Conservation (phyloP, 2,888 invertebrate species). For the Pachycephus smyrnensis region DNA sequence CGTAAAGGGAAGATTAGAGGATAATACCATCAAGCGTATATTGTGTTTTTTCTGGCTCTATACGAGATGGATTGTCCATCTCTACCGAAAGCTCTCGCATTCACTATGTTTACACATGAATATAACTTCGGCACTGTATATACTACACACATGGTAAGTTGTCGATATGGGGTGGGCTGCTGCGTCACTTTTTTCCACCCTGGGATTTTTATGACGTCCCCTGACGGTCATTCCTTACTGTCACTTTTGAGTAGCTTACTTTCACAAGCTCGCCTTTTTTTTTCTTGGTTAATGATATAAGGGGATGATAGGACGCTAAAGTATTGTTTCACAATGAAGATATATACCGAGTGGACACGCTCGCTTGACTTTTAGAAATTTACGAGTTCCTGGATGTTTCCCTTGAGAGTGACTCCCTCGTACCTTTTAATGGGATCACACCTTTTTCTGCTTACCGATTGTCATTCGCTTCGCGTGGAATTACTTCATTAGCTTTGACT, state of each 20-base stretch:
- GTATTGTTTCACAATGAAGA: background rate
- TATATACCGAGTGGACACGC: background rate
- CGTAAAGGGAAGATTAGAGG: constrained; percentile 1
- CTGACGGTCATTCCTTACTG: background rate
- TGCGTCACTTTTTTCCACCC: background rate
- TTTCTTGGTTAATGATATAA: background rate
- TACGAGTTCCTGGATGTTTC: background rate
- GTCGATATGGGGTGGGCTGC: background rate
- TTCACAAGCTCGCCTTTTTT: background rate
- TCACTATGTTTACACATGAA: background rate
- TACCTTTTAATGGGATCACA: background rate
- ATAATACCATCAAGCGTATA: background rate
- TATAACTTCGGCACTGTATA: background rate
- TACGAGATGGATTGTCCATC: background rate
- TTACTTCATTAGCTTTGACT: background rate
- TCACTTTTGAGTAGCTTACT: background rate
- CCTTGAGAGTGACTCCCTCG: background rate
- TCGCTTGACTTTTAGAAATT: background rate
- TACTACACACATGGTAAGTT: background rate
- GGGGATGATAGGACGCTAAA: background rate
- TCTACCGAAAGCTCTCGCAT: background rate
- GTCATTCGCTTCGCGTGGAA: background rate
- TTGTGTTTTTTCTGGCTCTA: background rate
- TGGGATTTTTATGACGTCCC: background rate
- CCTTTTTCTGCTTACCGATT: background rate